Percentiles rank a stretch among this genome's conserved stretches.
These are phyloP conservation scores for Spisula subtruncata DNA, from an alignment of 2,888 invertebrate genomes.

Conservation along the genomic window DNA sequence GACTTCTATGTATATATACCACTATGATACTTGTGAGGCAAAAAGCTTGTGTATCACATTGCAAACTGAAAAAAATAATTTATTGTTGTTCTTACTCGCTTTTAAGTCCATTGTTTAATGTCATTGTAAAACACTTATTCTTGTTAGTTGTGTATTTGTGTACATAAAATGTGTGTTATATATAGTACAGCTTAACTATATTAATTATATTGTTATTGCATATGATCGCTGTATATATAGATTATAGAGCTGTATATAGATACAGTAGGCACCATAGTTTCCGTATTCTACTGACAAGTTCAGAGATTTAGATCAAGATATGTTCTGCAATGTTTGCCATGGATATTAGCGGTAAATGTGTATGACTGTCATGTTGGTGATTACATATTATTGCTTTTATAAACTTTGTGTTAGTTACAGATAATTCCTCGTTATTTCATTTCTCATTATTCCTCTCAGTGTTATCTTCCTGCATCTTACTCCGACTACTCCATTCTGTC, in stretches of 20 bases:
- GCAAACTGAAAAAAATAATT: constrained; percentile 12
- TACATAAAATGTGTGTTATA: neutral
- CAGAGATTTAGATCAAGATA: neutral
- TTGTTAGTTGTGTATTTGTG: constrained; percentile 18
- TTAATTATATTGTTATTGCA: constrained; percentile 25
- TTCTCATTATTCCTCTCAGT: neutral
- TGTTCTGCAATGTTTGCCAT: constrained; percentile 3
- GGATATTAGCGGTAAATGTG: neutral
- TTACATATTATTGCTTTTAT: neutral
- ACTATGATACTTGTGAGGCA: neutral
- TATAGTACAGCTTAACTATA: constrained; percentile 11
- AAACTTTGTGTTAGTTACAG: neutral
- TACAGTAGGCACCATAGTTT: constrained; percentile 19
- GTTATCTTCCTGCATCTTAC: neutral
- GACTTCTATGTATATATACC: constrained; percentile 5
- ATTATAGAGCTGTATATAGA: constrained; percentile 16
- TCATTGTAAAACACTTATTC: neutral
- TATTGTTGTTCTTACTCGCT: constrained; percentile 21
- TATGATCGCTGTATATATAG: neutral
- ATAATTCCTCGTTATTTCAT: neutral
- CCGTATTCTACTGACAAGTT: neutral
- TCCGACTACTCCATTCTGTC: neutral
- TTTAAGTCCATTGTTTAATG: constrained; percentile 24
- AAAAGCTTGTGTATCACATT: constrained; percentile 18
- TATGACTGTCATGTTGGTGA: constrained; percentile 5